Conservation (phyloP, 1,140 invertebrate species). For the Eupristina koningsbergeri region DNA sequence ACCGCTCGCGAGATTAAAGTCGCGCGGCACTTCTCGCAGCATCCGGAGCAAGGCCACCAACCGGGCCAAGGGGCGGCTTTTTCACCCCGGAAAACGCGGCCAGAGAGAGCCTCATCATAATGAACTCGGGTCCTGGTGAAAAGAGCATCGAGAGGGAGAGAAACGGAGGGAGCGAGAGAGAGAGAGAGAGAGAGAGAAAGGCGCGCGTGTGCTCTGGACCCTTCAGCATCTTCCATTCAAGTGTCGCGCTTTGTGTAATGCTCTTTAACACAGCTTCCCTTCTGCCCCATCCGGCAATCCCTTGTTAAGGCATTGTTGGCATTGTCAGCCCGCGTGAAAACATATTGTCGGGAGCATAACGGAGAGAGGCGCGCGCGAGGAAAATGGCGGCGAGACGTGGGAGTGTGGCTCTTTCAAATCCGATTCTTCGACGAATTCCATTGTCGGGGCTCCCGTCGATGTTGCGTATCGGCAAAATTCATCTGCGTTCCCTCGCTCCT, state of each 20-base stretch:
- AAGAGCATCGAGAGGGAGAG: constrained; percentile 34
- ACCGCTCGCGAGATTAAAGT: background rate
- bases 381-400: constrained; percentile 36
- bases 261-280: constrained; percentile 64
- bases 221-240: constrained; percentile 68
- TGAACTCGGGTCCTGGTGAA: constrained; percentile 57
- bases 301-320: constrained; percentile 10
- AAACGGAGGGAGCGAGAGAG: too few relatives aligned
- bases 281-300: constrained; percentile 13
- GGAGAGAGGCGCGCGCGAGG: background rate
- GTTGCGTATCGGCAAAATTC: constrained; percentile 44
- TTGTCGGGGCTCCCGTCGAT: constrained; percentile 1
- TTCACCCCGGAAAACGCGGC: constrained; percentile 11
- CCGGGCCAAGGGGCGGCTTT: background rate
- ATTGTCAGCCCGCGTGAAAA: constrained; percentile 32
- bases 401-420: constrained; percentile 15
- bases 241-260: constrained; percentile 69
- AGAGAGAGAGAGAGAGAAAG: background rate
- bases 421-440: constrained; percentile 10
- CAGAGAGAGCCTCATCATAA: constrained; percentile 62
- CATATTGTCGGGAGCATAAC: constrained; percentile 31
- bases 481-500: background rate
- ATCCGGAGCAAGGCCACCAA: constrained; percentile 18
- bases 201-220: constrained; percentile 53
- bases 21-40: background rate